A percentile compares a stretch with the other conserved stretches of the same genome.
Evolutionary conservation across 2,113 vertebrate genomes (phyloP).

Genomic region (Brienomyrus brachyistius): DNA sequence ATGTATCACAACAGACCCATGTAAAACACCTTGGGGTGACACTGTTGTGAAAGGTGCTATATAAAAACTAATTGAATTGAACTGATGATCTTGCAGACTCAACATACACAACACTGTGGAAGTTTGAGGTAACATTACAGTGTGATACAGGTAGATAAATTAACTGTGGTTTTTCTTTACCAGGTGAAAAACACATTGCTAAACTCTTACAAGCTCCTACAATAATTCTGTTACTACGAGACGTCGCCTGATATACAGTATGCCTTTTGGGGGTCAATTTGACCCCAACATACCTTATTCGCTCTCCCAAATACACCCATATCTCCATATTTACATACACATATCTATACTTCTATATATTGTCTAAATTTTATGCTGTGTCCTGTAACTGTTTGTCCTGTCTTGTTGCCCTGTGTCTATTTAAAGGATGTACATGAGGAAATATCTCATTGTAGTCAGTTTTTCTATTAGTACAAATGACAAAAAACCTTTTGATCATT

Average conservation of each 20-base stretch:
- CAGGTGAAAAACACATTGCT: neutral
- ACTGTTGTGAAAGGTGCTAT: no score
- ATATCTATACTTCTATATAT: neutral
- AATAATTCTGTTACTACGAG: no score
- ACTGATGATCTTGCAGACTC: neutral
- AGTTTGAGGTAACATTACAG: neutral
- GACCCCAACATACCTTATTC: neutral
- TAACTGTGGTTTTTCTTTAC: neutral
- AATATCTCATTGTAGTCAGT: neutral
- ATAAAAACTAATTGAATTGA: neutral
- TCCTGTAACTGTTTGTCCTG: no score
- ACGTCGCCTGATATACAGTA: no score
- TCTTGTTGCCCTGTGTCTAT: neutral
- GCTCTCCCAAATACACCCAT: neutral
- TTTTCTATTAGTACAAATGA: neutral
- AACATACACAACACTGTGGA: neutral
- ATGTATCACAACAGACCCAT: neutral
- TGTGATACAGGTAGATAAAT: neutral
- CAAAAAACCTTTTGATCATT: neutral
- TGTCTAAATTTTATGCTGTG: neutral
- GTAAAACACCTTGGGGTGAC: no score
- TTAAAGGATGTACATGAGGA: neutral
- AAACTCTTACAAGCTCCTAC: no score
- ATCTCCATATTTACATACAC: neutral
- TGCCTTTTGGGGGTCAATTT: no score